Evolutionary conservation across 2,888 invertebrate genomes (phyloP).

Genomic region (Anoncus sp.): DNA sequence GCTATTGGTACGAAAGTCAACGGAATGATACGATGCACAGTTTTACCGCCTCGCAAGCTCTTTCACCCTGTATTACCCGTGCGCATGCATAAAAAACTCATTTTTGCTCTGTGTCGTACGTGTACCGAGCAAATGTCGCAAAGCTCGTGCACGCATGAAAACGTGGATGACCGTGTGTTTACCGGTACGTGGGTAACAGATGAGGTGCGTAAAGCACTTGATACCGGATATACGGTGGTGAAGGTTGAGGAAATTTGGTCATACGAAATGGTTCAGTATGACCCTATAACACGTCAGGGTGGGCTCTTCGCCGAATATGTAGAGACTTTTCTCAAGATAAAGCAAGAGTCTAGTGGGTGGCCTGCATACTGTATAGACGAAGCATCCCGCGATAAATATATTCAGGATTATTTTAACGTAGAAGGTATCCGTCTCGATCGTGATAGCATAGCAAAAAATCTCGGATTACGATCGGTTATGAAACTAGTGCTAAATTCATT

Average conservation of each 20-base stretch:
- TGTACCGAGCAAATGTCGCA: no score
- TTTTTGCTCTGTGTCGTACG: constrained; percentile 77
- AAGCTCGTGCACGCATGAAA: constrained; percentile 72
- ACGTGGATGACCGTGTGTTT: constrained; percentile 66
- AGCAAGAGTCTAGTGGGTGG: constrained; percentile 15
- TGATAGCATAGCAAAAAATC: background rate
- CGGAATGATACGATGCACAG: constrained; percentile 68
- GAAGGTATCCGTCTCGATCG: background rate
- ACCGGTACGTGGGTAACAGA: constrained; percentile 77
- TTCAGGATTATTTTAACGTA: background rate
- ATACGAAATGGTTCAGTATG: constrained; percentile 70
- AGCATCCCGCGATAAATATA: background rate
- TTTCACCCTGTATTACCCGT: constrained; percentile 76
- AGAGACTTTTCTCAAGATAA: no score
- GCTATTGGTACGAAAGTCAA: no score
- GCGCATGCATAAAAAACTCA: no score
- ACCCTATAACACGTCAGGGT: no score
- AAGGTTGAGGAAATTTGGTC: constrained; percentile 74
- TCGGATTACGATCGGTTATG: background rate
- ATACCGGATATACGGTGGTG: constrained; percentile 64
- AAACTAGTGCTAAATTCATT: no score
- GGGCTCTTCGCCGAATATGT: no score
- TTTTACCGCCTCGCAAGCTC: constrained; percentile 68
- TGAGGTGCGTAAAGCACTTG: constrained; percentile 73
- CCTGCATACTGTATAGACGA: background rate